A percentile compares a stretch with the other conserved stretches of the same genome.
Evolutionary conservation across 2,113 vertebrate species (phyloP).

Genomic region (Mobula birostris): DNA sequence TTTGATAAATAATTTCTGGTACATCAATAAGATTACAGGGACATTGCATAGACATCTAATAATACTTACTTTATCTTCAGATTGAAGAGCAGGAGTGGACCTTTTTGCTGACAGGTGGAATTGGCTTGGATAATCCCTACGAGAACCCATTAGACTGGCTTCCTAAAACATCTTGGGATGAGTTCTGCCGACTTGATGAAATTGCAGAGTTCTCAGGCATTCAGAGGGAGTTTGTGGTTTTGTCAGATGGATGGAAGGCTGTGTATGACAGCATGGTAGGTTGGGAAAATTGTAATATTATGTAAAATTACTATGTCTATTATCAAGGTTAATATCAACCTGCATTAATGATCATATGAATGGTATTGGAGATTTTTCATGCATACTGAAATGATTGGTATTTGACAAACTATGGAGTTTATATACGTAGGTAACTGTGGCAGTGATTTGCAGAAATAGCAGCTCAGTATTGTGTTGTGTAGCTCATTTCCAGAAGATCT

Average conservation of each 20-base stretch:
- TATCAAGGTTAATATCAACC: neutral
- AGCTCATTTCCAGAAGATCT: neutral
- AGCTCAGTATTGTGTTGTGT: neutral
- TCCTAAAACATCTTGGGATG: conserved; percentile 76
- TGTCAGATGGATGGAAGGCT: conserved; percentile 70
- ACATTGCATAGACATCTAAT: neutral
- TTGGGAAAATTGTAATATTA: conserved; percentile 24
- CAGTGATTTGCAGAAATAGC: neutral
- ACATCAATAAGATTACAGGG: neutral
- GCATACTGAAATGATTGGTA: neutral
- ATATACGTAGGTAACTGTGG: neutral
- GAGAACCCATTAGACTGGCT: conserved; percentile 75
- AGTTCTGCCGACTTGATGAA: conserved; percentile 70
- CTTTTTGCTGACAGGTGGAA: conserved; percentile 78
- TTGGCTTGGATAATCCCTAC: conserved; percentile 72
- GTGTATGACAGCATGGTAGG: conserved; percentile 77
- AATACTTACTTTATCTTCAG: conserved; percentile 46
- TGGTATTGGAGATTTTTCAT: neutral
- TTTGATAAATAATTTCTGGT: neutral
- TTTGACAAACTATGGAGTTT: neutral
- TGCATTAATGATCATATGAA: neutral
- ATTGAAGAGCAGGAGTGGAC: conserved; percentile 71
- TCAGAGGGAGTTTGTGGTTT: conserved; percentile 55
- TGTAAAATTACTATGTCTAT: neutral
- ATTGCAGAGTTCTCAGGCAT: conserved; percentile 60